Conservation (phyloP, 1,140 invertebrate species). For the Habropoda laboriosa region DNA sequence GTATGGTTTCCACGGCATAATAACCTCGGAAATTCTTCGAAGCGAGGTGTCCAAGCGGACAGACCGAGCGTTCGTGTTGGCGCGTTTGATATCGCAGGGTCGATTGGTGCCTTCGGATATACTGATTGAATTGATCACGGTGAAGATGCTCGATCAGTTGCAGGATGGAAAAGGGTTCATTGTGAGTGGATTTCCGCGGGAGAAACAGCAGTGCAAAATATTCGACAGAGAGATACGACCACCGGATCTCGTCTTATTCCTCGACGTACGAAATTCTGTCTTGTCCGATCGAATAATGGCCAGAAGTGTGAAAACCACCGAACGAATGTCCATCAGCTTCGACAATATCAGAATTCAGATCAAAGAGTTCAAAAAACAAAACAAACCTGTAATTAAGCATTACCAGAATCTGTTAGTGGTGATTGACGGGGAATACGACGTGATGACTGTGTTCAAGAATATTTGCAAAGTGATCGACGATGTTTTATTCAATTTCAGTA, state of each 20-base stretch:
- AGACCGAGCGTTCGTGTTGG: conserved; percentile 42
- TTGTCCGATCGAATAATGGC: conserved; percentile 53
- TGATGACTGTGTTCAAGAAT: conserved; percentile 23
- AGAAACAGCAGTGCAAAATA: conserved; percentile 34
- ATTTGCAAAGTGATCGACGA: conserved; percentile 41
- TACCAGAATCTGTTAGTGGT: conserved; percentile 43
- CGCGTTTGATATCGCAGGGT: conserved; percentile 45
- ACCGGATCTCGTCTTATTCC: conserved; percentile 52
- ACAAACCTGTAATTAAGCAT: conserved; percentile 33
- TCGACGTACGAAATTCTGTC: conserved; percentile 47
- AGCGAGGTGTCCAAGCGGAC: conserved; percentile 40
- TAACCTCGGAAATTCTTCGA: conserved; percentile 50
- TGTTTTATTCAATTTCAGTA: neutral
- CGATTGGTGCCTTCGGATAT: conserved; percentile 50
- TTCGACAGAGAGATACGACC: conserved; percentile 54
- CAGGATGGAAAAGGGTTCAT: conserved; percentile 46
- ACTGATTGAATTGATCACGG: conserved; percentile 55
- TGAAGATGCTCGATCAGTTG: conserved; percentile 42
- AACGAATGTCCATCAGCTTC: conserved; percentile 10
- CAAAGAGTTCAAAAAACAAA: conserved; percentile 30
- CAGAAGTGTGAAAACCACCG: conserved; percentile 37
- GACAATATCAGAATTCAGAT: conserved; percentile 29
- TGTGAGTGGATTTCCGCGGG: conserved; percentile 54
- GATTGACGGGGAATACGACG: conserved; percentile 49
- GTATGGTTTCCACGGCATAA: conserved; percentile 49